Conservation (phyloP, 2,888 invertebrate genomes). For the Drosophila fulvimacula region DNA sequence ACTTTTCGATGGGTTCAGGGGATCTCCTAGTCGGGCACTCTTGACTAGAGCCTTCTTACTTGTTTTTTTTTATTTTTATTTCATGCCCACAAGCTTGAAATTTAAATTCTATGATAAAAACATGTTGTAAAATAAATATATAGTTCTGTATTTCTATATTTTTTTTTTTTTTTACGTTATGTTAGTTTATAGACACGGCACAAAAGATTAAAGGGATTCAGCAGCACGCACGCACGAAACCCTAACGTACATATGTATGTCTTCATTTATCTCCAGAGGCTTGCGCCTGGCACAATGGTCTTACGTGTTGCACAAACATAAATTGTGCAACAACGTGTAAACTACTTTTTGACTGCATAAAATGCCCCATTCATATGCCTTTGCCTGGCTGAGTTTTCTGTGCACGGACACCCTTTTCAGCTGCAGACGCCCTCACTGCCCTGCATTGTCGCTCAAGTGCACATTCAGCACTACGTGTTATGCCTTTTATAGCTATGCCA, state of each 20-base stretch:
- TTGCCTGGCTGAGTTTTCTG: slow-evolving; percentile 46
- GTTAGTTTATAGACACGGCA: slow-evolving; percentile 7
- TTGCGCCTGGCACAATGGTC: slow-evolving; percentile 65
- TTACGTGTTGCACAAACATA: slow-evolving; percentile 81
- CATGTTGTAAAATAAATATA: not conserved
- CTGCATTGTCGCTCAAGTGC: slow-evolving; percentile 43
- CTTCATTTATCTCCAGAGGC: slow-evolving; percentile 38
- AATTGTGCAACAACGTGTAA: slow-evolving; percentile 83
- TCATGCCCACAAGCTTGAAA: no score
- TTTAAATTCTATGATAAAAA: not conserved
- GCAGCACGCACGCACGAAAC: slow-evolving; percentile 15
- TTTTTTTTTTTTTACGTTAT: not conserved
- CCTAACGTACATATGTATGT: slow-evolving; percentile 7
- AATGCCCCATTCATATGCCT: slow-evolving; percentile 67
- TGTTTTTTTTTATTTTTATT: no score
- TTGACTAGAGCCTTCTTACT: no score
- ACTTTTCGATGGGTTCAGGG: no score
- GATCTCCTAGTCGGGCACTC: no score
- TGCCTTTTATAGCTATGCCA: slow-evolving; percentile 65
- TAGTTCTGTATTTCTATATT: not conserved
- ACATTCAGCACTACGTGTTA: slow-evolving; percentile 73
- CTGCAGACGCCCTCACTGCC: slow-evolving; percentile 1
- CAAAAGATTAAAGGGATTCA: slow-evolving; percentile 12
- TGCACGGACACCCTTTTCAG: slow-evolving; percentile 16
- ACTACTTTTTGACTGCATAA: slow-evolving; percentile 79